Base-by-base conservation (phyloP, 2,888 invertebrate genomes). In the Drosophila stalkeri region DNA sequence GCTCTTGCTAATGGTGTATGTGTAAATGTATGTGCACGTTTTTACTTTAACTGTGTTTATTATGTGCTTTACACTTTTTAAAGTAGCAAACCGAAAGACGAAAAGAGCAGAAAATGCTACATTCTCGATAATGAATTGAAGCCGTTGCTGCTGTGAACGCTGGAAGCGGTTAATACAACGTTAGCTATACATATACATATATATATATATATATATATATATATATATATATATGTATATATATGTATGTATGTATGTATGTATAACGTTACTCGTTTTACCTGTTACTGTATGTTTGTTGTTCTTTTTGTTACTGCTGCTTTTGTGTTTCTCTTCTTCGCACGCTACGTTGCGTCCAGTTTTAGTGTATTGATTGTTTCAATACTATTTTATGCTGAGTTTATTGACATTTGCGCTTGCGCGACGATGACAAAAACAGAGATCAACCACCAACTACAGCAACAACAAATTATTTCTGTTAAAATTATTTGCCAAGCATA, bases 401-500 rank as follows among this genome's bases (percentile, higher is more conserved):
- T 87, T 87, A 87, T 87, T 87, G 87, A 87, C 87, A 86, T 89
- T 87, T 85, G 88, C 72, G 74, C 72, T 64, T 70, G 77, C 63
- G 76, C 74, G 76, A 71, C 46, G 41, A 8, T 52, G 39, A 57
- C 16, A 47, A 37, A 41, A 52, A 39, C 27, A 27, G 6, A 44
- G 0, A 55, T 11, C 33, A 57, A 59, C 44, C 27, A 27, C 27
- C 27, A 27, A 27, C 6, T 27, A 16, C 7, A 63, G 46, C 33
- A 23, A 16, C 41, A 47, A 18, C n/a, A 43, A 3, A 41, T 14
- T 27, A 11, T 59, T 56, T 65, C 18, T 46, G 43, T 49, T 69
- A 56, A 59, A 75, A 66, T 72, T 86, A 75, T 85, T 89, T 86
- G 74, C 55, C 27, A 11, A 41, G 11, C 23, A 79, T 63, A 60